Evolutionary conservation across 2,888 invertebrate genomes (phyloP).

Genomic region (Clusia tigrina): DNA sequence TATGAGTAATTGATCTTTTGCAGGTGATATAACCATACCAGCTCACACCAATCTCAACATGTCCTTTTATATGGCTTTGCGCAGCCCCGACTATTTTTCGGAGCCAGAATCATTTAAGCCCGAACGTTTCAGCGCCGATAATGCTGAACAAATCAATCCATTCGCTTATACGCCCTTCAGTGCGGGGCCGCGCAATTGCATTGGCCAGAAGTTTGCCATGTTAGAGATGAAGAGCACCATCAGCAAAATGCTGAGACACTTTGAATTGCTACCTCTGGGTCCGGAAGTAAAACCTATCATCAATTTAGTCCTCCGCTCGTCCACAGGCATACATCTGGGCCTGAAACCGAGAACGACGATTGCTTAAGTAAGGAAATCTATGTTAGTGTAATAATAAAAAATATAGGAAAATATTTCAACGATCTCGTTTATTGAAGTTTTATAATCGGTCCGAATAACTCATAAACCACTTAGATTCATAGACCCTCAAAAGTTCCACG

Average conservation of each 20-base stretch:
- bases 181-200: slow-evolving; percentile 61
- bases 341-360: slow-evolving; percentile 45
- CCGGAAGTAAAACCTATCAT: slow-evolving; percentile 46
- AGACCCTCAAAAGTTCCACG: no score
- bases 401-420: no score
- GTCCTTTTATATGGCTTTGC: slow-evolving; percentile 49
- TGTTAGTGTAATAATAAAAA: no score
- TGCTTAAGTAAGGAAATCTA: no score
- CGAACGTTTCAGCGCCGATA: slow-evolving; percentile 48
- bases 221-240: slow-evolving; percentile 58
- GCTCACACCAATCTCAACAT: slow-evolving; percentile 48
- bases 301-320: slow-evolving; percentile 49
- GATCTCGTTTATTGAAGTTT: no score
- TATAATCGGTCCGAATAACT: no score
- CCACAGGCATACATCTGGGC: slow-evolving; percentile 51
- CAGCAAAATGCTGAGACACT: slow-evolving; percentile 52
- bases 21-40: slow-evolving; percentile 55
- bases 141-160: slow-evolving; percentile 57
- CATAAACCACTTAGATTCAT: no score
- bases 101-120: slow-evolving; percentile 56
- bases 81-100: slow-evolving; percentile 52
- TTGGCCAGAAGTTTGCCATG: slow-evolving; percentile 61
- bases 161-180: slow-evolving; percentile 58
- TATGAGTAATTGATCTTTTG: no score
- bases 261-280: slow-evolving; percentile 53